These are phyloP conservation scores for Rhinatrema bivittatum DNA, from an alignment of 2,797 vertebrate species.

Conservation along the genomic window DNA sequence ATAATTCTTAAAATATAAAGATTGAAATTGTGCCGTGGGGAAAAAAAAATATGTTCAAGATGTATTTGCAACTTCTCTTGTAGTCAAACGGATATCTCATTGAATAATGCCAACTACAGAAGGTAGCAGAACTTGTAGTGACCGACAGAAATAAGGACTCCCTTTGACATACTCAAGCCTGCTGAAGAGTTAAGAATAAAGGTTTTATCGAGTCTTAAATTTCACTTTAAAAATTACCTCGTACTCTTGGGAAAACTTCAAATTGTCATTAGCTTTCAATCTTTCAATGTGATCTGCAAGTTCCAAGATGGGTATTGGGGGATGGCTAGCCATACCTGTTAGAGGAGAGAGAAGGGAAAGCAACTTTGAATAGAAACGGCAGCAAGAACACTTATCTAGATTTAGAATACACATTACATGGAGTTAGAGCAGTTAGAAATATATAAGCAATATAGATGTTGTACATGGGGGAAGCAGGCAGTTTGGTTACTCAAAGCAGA, in stretches of 20 bases:
- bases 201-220: too few species aligned
- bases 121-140: too few species aligned
- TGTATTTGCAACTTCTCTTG: too few species aligned
- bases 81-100: too few species aligned
- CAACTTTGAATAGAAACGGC: constrained; percentile 26
- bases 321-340: constrained; percentile 94
- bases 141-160: too few species aligned
- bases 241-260: constrained; percentile 98
- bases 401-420: constrained; percentile 41
- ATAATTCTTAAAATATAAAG: too few species aligned
- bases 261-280: constrained; percentile 96
- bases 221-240: constrained; percentile 73
- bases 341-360: constrained; percentile 32
- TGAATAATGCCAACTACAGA: too few species aligned
- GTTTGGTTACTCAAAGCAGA: constrained; percentile 89
- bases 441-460: constrained; percentile 68
- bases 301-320: constrained; percentile 92
- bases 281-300: constrained; percentile 93
- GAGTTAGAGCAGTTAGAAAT: constrained; percentile 73
- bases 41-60: too few species aligned
- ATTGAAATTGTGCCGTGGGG: too few species aligned
- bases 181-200: too few species aligned
- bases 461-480: constrained; percentile 68
- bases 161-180: too few species aligned
- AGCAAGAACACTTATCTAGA: constrained; percentile 5